Evolutionary conservation across 2,797 vertebrate genomes (phyloP).

Genomic region (Benthosema pterotum): DNA sequence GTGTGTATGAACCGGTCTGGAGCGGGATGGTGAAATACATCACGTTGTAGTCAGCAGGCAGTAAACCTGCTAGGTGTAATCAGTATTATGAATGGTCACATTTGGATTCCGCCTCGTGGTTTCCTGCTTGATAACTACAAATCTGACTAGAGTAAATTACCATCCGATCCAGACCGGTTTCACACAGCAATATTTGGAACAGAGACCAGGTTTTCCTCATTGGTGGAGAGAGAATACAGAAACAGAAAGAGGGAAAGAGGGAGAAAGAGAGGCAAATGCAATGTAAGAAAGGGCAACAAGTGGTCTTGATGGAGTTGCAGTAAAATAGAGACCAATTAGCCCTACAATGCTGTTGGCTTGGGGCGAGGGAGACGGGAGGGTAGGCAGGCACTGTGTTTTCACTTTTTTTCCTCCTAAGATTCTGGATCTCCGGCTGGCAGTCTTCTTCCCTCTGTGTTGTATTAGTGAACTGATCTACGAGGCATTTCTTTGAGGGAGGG

Average conservation of each 20-base stretch:
- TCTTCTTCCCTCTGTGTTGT: constrained; percentile 28
- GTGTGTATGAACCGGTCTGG: too few relatives aligned
- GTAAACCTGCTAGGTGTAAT: too few relatives aligned
- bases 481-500: constrained; percentile 23
- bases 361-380: constrained; percentile 33
- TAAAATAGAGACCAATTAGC: constrained; percentile 61
- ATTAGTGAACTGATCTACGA: constrained; percentile 41
- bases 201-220: too few relatives aligned
- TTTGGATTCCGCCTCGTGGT: too few relatives aligned
- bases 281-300: constrained; percentile 19
- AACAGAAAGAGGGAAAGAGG: constrained; percentile 3
- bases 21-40: too few relatives aligned
- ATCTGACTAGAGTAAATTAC: too few relatives aligned
- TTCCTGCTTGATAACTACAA: too few relatives aligned
- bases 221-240: constrained; percentile 1
- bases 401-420: constrained; percentile 13
- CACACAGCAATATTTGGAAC: too few relatives aligned
- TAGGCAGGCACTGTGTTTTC: constrained; percentile 12
- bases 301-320: constrained; percentile 38
- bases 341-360: constrained; percentile 54
- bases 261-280: not conserved
- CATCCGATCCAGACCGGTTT: too few relatives aligned
- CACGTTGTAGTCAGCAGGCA: too few relatives aligned
- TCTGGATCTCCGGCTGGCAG: constrained; percentile 1
- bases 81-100: too few relatives aligned